phyloP scores from a whole-genome alignment of 2,797 vertebrate species.

The Gadopsis bispinosus region DNA sequence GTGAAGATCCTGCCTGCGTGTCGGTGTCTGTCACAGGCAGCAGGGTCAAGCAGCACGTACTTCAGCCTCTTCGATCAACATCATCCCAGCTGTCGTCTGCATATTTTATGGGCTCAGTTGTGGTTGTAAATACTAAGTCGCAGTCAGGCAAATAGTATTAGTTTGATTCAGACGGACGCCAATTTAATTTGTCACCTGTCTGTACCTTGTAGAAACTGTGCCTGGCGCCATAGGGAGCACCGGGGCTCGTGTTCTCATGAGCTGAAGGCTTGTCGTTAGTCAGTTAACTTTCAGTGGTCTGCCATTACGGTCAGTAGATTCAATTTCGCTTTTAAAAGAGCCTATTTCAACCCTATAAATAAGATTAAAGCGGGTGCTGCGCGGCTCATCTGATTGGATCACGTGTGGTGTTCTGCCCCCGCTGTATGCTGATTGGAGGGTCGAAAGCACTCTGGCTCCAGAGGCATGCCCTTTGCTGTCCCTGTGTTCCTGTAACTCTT shows the following conservation, averaged over 20 bases:
- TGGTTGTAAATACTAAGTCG: slow-evolving; percentile 4
- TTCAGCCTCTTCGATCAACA: slow-evolving; percentile 37
- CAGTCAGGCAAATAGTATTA: slow-evolving; percentile 2
- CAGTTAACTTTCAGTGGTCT: slow-evolving; percentile 50
- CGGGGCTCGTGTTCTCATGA: slow-evolving; percentile 20
- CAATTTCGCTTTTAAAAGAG: slow-evolving; percentile 72
- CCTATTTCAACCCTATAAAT: slow-evolving; percentile 71
- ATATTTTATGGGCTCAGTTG: slow-evolving; percentile 20
- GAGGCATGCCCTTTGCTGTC: slow-evolving; percentile 56
- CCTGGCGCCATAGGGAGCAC: slow-evolving; percentile 29
- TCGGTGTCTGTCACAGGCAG: slow-evolving; percentile 23
- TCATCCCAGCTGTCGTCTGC: slow-evolving; percentile 35
- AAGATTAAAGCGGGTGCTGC: slow-evolving; percentile 62
- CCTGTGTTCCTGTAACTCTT: slow-evolving; percentile 75
- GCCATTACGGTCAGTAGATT: slow-evolving; percentile 68
- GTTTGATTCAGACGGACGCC: slow-evolving; percentile 20
- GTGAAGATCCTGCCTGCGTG: slow-evolving; percentile 8
- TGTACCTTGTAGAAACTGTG: slow-evolving; percentile 9
- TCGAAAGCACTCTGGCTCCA: slow-evolving; percentile 22
- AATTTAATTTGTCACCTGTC: not conserved
- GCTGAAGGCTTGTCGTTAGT: slow-evolving; percentile 32
- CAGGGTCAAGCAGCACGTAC: slow-evolving; percentile 4
- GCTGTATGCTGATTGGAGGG: slow-evolving; percentile 56
- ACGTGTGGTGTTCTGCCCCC: not conserved
- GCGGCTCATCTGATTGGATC: slow-evolving; percentile 58